A percentile compares a stretch with the other conserved stretches of the same genome.
Conservation (phyloP, 2,797 vertebrate species). For the Diplodus puntazzo region DNA sequence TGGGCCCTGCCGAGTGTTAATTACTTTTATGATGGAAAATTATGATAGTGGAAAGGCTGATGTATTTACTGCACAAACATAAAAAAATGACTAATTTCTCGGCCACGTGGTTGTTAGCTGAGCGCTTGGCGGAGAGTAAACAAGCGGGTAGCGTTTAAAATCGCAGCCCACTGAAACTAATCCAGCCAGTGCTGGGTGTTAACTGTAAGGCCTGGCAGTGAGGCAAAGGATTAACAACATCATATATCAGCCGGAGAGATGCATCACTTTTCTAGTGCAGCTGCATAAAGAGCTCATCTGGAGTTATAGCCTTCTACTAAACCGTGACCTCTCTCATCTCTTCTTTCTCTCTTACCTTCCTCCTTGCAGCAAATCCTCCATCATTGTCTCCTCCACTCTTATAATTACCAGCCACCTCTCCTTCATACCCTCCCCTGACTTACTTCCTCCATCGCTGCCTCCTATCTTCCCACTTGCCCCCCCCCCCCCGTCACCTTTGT, state of each 20-base stretch:
- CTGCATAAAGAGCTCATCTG: constrained; percentile 65
- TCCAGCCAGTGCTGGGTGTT: background rate
- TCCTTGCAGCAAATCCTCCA: constrained; percentile 29
- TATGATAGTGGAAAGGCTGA: constrained; percentile 31
- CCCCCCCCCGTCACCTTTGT: constrained; percentile 2
- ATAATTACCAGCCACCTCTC: constrained; percentile 42
- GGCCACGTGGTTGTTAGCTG: background rate
- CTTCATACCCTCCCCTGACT: background rate
- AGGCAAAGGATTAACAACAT: constrained; percentile 38
- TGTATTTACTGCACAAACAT: background rate
- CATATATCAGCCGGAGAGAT: constrained; percentile 55
- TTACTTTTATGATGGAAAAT: constrained; percentile 52
- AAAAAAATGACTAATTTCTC: background rate
- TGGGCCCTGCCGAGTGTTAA: constrained; percentile 31
- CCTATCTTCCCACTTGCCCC: background rate
- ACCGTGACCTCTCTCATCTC: constrained; percentile 45
- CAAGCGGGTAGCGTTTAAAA: background rate
- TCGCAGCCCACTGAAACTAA: background rate
- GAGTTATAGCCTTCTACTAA: constrained; percentile 60
- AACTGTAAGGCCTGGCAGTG: constrained; percentile 9
- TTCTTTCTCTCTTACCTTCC: background rate
- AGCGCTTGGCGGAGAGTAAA: constrained; percentile 1
- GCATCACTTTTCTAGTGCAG: constrained; percentile 30
- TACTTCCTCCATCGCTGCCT: constrained; percentile 17
- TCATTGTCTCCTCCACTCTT: constrained; percentile 35